A percentile compares a stretch with the other conserved stretches of the same genome.
phyloP scores from a whole-genome alignment of 2,797 vertebrate genomes.

The Nyctibius grandis region DNA sequence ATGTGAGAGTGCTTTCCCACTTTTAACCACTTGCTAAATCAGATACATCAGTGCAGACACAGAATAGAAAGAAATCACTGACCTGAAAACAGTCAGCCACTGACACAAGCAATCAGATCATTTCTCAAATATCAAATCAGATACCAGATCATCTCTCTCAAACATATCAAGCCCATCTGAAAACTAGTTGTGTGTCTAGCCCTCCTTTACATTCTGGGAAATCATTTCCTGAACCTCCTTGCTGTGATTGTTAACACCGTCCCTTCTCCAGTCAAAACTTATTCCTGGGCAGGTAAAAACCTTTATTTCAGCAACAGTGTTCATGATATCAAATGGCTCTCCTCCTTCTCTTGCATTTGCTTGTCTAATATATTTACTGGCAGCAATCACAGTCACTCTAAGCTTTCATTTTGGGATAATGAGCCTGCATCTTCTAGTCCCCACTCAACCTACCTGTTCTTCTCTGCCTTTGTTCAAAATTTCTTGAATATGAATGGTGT shows the following conservation, averaged over 20 bases:
- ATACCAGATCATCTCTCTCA: not conserved
- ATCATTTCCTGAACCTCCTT: not conserved
- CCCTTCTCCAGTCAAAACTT: not conserved
- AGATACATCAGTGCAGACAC: not conserved
- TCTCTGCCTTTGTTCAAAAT: not conserved
- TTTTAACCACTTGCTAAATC: not conserved
- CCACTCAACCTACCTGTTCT: not conserved
- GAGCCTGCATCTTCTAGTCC: not conserved
- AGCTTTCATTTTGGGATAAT: not conserved
- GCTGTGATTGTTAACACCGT: not conserved
- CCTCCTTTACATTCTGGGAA: not conserved
- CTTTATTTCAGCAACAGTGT: not conserved
- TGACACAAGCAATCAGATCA: not conserved
- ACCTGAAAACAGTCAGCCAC: not conserved
- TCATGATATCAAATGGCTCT: not conserved
- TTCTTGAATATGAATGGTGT: not conserved
- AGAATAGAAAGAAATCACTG: not conserved
- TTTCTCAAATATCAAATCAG: not conserved
- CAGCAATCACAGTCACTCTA: not conserved
- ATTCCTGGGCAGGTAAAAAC: not conserved
- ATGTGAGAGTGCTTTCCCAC: not conserved
- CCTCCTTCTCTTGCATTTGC: not conserved
- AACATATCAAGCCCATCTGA: not conserved
- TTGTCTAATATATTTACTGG: not conserved
- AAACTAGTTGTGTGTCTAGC: not conserved